These are phyloP conservation scores for Etheostoma perlongum DNA, from an alignment of 2,797 vertebrate genomes.

Conservation along the genomic window DNA sequence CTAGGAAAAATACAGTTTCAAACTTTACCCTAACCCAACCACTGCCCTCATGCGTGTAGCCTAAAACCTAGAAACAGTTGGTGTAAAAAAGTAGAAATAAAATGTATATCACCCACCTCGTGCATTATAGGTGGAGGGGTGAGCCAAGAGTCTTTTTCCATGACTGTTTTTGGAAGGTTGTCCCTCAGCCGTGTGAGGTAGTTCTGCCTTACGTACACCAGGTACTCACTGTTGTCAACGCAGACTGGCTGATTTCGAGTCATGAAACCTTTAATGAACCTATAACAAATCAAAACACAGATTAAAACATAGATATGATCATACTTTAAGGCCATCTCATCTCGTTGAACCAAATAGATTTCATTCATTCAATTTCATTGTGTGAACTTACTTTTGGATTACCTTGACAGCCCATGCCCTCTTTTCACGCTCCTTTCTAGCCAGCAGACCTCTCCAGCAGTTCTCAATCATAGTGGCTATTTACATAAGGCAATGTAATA, in stretches of 20 bases:
- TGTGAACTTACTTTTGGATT: constrained; percentile 88
- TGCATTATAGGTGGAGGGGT: constrained; percentile 89
- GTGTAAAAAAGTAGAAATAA: background rate
- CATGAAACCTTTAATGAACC: constrained; percentile 96
- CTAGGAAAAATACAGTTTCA: constrained; percentile 58
- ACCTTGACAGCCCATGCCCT: constrained; percentile 91
- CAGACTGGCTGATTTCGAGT: constrained; percentile 86
- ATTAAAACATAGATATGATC: background rate
- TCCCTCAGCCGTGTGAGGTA: constrained; percentile 90
- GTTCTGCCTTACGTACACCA: constrained; percentile 87
- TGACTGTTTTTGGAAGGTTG: constrained; percentile 88
- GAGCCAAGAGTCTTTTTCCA: constrained; percentile 91
- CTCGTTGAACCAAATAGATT: background rate
- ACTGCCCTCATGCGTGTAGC: background rate
- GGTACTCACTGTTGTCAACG: constrained; percentile 87
- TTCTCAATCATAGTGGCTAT: constrained; percentile 94
- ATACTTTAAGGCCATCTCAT: background rate
- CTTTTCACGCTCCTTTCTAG: constrained; percentile 87
- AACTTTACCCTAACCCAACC: background rate
- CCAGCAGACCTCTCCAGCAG: constrained; percentile 91
- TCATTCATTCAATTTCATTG: no score
- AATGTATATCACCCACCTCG: constrained; percentile 78
- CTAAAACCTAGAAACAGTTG: background rate
- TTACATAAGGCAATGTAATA: constrained; percentile 13
- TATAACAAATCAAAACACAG: constrained; percentile 53